Conservation (phyloP, 2,888 invertebrate genomes). For the Panzeria rudis region DNA sequence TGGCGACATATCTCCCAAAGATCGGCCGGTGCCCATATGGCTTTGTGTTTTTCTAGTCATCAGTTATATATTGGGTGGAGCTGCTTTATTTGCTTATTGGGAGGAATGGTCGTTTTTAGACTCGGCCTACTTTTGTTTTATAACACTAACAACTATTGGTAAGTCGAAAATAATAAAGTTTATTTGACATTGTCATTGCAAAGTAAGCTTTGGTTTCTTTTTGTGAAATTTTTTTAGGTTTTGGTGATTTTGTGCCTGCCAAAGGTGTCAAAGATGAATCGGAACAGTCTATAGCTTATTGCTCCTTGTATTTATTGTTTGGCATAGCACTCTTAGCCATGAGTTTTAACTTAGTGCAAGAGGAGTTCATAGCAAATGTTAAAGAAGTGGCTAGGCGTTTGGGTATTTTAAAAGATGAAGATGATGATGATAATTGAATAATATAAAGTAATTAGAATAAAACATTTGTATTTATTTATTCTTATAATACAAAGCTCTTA, state of each 20-base stretch:
- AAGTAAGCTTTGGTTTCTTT: neutral
- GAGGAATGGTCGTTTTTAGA: slow-evolving; percentile 94
- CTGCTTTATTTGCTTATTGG: slow-evolving; percentile 93
- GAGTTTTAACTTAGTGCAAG: slow-evolving; percentile 98
- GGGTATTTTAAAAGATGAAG: slow-evolving; percentile 93
- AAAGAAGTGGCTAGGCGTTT: slow-evolving; percentile 93
- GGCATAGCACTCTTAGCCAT: slow-evolving; percentile 97
- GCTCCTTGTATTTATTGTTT: slow-evolving; percentile 95
- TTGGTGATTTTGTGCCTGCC: slow-evolving; percentile 95
- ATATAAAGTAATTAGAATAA: neutral
- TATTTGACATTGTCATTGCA: neutral
- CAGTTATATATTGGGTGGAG: slow-evolving; percentile 95
- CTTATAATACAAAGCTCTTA: neutral
- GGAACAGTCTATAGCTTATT: slow-evolving; percentile 88
- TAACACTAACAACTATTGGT: slow-evolving; percentile 95
- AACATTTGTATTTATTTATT: neutral
- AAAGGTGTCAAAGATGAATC: slow-evolving; percentile 85
- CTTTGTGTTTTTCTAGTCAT: slow-evolving; percentile 94
- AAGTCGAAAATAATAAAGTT: slow-evolving; percentile 31
- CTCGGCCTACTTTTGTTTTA: slow-evolving; percentile 96
- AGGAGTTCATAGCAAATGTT: slow-evolving; percentile 95
- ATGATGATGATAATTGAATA: slow-evolving; percentile 85
- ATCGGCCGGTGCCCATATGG: slow-evolving; percentile 93
- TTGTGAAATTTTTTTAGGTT: slow-evolving; percentile 84
- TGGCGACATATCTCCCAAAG: slow-evolving; percentile 82